Percentiles rank a stretch among this genome's conserved stretches.
Conservation (phyloP, 2,888 invertebrate species). For the Dromius quadrimaculatus region DNA sequence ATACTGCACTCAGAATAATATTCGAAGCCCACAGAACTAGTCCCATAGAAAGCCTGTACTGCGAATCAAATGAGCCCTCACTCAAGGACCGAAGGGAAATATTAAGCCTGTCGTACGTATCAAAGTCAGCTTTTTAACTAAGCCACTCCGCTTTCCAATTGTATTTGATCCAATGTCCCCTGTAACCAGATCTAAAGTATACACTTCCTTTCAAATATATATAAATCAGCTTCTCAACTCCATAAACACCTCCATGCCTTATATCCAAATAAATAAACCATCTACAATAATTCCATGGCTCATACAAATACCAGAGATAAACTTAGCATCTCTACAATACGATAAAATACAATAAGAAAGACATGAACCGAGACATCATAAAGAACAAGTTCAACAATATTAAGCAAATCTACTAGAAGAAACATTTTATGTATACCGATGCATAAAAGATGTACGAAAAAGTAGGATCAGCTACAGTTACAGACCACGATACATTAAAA, state of each 20-base stretch:
- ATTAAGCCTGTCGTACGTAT: conserved; percentile 1
- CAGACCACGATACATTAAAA: background rate
- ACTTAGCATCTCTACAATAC: background rate
- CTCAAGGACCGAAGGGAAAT: background rate
- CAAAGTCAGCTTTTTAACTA: background rate
- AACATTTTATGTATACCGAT: conserved; percentile 5
- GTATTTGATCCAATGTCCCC: background rate
- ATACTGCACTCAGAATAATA: conserved; percentile 8
- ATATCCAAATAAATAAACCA: background rate
- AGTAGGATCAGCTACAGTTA: background rate
- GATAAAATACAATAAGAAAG: conserved; percentile 9
- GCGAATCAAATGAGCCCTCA: conserved; percentile 10
- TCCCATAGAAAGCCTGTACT: conserved; percentile 26
- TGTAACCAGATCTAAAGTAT: too few species aligned
- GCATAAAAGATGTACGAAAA: background rate
- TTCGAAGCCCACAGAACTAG: conserved; percentile 1
- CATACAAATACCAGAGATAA: conserved; percentile 2
- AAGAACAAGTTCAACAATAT: background rate
- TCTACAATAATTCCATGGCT: conserved; percentile 1
- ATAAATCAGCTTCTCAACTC: background rate
- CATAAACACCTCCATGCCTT: background rate
- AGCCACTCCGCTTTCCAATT: background rate
- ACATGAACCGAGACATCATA: background rate
- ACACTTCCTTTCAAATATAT: too few species aligned
- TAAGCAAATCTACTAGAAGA: background rate